Conservation (phyloP, 2,113 vertebrate species). For the Alethe castanea region DNA sequence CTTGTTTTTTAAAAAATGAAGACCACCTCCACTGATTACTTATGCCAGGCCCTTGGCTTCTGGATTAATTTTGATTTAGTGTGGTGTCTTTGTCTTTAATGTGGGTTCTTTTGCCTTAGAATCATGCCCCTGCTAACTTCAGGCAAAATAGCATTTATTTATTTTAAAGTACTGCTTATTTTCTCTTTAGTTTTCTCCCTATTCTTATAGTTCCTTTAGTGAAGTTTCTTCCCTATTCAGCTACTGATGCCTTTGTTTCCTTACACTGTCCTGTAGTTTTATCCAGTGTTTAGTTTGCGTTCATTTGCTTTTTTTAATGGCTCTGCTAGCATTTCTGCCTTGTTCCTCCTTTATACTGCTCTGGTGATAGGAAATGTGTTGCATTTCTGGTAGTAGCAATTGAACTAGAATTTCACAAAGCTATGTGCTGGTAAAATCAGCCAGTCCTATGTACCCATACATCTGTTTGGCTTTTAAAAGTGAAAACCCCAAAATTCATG, state of each 20-base stretch:
- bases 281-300: neutral
- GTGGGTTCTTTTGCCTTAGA: rapidly evolving
- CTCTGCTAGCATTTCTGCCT: neutral
- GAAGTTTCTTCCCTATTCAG: neutral
- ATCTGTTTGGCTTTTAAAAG: neutral
- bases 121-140: neutral
- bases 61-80: neutral
- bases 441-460: neutral
- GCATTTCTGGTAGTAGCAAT: neutral
- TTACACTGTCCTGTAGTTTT: neutral
- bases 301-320: neutral
- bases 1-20: neutral
- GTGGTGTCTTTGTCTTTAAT: neutral
- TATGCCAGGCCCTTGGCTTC: neutral
- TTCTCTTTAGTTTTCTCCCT: neutral
- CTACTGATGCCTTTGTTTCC: neutral
- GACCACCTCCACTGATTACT: neutral
- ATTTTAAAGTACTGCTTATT: neutral
- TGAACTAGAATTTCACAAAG: neutral
- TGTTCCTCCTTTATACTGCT: neutral
- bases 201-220: neutral
- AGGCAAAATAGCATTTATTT: neutral
- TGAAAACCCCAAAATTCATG: neutral
- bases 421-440: neutral
- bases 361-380: neutral